Base-by-base conservation (phyloP, 1,140 invertebrate species). In the Pseudomyrmex pallidus region DNA sequence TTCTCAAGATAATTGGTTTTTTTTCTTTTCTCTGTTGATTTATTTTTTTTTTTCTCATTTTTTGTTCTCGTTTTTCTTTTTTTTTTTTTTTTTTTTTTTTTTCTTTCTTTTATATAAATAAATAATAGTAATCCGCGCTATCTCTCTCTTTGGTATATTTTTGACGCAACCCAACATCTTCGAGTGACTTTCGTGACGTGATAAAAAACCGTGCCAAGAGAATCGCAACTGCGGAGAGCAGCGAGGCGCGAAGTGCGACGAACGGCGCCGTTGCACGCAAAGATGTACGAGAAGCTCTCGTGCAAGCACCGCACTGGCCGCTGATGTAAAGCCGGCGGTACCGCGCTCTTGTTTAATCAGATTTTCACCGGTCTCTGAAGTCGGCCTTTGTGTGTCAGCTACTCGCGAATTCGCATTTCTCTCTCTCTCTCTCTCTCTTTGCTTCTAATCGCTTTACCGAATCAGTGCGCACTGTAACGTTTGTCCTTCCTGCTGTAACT, bases 281-380 rank as follows among this genome's bases (percentile, higher is more conserved):
- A 87, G 74, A 59, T 80, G 85, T 54, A 80, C 25, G 62, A 82
- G 74, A 87, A 87, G 80, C 52, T 85, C 52, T 85, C 66, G 77
- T 56, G 54, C 84, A 35, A 35, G 82, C 77, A 64, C 70, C 72
- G 82, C 80, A 35, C 15, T 82, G 84, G 72, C 57, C 74, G 74
- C 52, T 82, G n/a, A 35, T 74, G 57, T 50, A 74, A 74, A 87
- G 68, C 85, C 74, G 62, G 82, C 82, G 46, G 57, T 70, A 35
- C 35, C 35, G 35, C 86, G 82, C 86, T 85, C 86, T 84, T 82
- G 82, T 87, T 87, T 87, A 78, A 87, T 85, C 85, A 84, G 86
- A 68, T 87, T 84, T 87, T 83, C 82, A 84, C 80, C 68, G 64
- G 59, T 85, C 63, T 70, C 86, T 57, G 74, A 73, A 80, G 67